Evolutionary conservation across 2,797 vertebrate species (phyloP), one percentile per base, ranked within the genome.

Genomic region (Erethizon dorsatum): DNA sequence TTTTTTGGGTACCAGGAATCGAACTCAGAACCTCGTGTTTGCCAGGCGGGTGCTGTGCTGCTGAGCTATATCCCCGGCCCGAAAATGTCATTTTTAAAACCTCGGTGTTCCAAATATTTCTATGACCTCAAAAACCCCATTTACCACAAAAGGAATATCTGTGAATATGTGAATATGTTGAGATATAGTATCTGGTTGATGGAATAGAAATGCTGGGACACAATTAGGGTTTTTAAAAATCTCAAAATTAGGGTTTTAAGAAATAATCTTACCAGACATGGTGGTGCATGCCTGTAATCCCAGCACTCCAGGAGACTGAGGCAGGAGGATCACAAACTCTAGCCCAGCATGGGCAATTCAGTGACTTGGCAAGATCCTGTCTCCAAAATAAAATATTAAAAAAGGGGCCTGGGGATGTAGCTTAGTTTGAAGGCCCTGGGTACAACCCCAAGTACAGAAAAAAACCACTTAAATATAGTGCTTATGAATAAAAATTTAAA

Each of bases 401-500:
- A 77, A 50, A 13, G 73, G 18, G 45, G 45, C 6, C 28, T 50
- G 45, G 14, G 26, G 45, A 50, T 50, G 2, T 47, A 77, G 73
- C 12, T 54, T 79, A 18, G 31, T n/a, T n/a, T 79, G 24, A 54
- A 79, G 50, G 31, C 77, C 50, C 28, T 78, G 31, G 8, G 77
- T 79, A 31, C 45, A 77, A 77, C 6, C 45, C 45, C 13, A 71
- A 71, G 56, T 26, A 20, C 31, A 80, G 83, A 45, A 7, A 45
- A 59, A 33, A 50, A 85, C 22, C 71, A 13, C n/a, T 63, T 63
- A 65, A 83, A 83, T 59, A 63, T 63, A 45, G 22, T 82, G 11
- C 18, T 84, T 92, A 78, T 59, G 24, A 94, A 96, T 45, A 95
- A 71, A 71, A 83, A 67, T 77, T 80, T n/a, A 52, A 87, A 63